Evolutionary conservation across 2,797 vertebrate species (phyloP).

Genomic region (Danionella dracula): DNA sequence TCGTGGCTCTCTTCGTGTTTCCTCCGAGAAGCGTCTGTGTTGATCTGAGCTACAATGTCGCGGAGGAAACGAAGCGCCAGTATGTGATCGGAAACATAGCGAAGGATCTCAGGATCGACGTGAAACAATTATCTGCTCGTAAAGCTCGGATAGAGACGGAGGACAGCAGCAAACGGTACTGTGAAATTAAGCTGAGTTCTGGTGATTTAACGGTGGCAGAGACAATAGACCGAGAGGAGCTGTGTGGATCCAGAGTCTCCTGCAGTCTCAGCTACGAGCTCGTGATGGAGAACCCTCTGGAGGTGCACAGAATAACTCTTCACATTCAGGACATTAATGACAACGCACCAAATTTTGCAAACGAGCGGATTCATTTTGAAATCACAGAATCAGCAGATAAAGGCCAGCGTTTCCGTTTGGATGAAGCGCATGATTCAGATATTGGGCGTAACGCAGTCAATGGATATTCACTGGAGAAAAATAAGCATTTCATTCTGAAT

Average conservation of each 20-base stretch:
- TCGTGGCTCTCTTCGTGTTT: slow-evolving; percentile 2
- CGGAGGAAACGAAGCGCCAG: slow-evolving; percentile 43
- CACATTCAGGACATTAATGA: slow-evolving; percentile 49
- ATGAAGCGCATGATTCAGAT: slow-evolving; percentile 57
- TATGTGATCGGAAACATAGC: slow-evolving; percentile 35
- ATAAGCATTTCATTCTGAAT: slow-evolving; percentile 55
- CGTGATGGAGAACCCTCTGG: slow-evolving; percentile 40
- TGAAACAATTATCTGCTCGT: slow-evolving; percentile 22
- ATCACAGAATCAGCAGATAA: slow-evolving; percentile 32
- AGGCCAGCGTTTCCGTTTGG: slow-evolving; percentile 48
- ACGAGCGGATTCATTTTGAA: slow-evolving; percentile 39
- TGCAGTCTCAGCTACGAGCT: slow-evolving; percentile 42
- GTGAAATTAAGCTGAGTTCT: slow-evolving; percentile 21
- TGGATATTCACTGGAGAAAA: slow-evolving; percentile 53
- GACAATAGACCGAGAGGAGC: slow-evolving; percentile 44
- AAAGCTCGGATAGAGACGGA: slow-evolving; percentile 46
- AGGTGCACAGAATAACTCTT: slow-evolving; percentile 39
- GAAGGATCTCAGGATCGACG: slow-evolving; percentile 14
- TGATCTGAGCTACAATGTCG: slow-evolving; percentile 39
- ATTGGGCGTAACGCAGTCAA: slow-evolving; percentile 51
- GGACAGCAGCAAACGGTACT: slow-evolving; percentile 19
- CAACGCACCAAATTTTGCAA: slow-evolving; percentile 42
- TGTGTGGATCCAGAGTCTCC: slow-evolving; percentile 21
- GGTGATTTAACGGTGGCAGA: slow-evolving; percentile 29
- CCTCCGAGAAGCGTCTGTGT: neutral